phyloP scores from a whole-genome alignment of 2,113 vertebrate species.

The Leucopternis melanops region DNA sequence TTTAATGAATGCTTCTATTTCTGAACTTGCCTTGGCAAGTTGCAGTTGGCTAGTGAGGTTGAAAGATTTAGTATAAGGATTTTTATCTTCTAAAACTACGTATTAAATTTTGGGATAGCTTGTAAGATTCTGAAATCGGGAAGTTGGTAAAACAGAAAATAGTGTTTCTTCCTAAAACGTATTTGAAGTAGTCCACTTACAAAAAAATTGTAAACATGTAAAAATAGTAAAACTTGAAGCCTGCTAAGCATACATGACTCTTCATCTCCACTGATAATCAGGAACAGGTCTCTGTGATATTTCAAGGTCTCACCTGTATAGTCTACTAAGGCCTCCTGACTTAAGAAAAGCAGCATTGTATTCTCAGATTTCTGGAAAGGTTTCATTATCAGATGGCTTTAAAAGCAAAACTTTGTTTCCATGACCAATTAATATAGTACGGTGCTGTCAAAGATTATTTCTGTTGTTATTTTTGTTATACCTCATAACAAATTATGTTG shows the following conservation, averaged over 20 bases:
- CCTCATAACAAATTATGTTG: background rate
- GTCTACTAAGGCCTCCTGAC: background rate
- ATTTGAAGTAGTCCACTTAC: background rate
- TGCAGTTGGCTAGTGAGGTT: background rate
- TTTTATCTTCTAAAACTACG: background rate
- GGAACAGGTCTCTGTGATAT: background rate
- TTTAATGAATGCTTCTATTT: background rate
- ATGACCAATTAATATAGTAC: background rate
- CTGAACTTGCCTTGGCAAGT: background rate
- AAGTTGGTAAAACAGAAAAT: background rate
- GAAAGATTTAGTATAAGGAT: background rate
- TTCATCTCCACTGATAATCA: background rate
- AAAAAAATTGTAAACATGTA: background rate
- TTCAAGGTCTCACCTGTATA: background rate
- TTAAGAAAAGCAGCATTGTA: background rate
- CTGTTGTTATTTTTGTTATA: background rate
- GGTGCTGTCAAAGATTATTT: background rate
- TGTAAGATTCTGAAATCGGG: background rate
- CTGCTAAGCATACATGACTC: background rate
- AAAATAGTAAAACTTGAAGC: background rate
- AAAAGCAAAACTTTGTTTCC: background rate
- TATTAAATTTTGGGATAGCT: background rate
- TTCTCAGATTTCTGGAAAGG: background rate
- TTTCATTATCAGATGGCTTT: background rate
- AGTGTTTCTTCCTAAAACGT: background rate